Evolutionary conservation across 2,888 invertebrate species (phyloP).

Genomic region (Leptinotarsa peninsularis): DNA sequence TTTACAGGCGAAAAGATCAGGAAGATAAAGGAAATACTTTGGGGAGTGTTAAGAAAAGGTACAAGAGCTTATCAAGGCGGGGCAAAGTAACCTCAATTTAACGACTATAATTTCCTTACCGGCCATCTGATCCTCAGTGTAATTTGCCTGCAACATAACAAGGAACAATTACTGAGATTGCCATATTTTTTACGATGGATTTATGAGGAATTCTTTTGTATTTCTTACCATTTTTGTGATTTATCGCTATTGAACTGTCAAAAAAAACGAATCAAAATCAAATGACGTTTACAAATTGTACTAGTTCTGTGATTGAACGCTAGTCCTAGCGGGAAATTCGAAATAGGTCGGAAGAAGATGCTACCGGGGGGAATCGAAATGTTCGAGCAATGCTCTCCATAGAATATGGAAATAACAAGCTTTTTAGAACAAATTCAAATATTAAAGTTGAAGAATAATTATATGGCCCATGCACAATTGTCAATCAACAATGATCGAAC

Average conservation of each 20-base stretch:
- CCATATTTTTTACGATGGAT: neutral
- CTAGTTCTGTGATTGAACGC: conserved; percentile 40
- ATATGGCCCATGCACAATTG: too few relatives aligned
- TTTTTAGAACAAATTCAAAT: too few relatives aligned
- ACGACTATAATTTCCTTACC: conserved; percentile 74
- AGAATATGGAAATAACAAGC: too few relatives aligned
- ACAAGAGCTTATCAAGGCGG: conserved; percentile 58
- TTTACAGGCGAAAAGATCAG: neutral
- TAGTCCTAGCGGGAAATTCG: conserved; percentile 46
- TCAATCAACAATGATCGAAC: too few relatives aligned
- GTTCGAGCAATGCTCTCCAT: neutral
- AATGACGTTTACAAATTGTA: conserved; percentile 45
- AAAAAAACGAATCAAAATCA: conserved; percentile 44
- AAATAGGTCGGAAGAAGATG: conserved; percentile 28
- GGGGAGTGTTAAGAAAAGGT: conserved; percentile 53
- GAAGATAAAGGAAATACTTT: conserved; percentile 15
- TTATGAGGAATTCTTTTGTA: neutral
- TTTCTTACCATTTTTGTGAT: conserved; percentile 56
- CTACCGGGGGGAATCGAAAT: conserved; percentile 11
- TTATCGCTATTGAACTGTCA: conserved; percentile 53
- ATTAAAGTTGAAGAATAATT: too few relatives aligned
- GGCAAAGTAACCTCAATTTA: conserved; percentile 66
- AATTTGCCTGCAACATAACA: conserved; percentile 79
- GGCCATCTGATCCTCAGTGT: conserved; percentile 91
- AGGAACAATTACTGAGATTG: conserved; percentile 19